Evolutionary conservation across 2,113 vertebrate species (phyloP), one percentile per base, ranked within the genome.

Genomic region (Ceyx margarethae): DNA sequence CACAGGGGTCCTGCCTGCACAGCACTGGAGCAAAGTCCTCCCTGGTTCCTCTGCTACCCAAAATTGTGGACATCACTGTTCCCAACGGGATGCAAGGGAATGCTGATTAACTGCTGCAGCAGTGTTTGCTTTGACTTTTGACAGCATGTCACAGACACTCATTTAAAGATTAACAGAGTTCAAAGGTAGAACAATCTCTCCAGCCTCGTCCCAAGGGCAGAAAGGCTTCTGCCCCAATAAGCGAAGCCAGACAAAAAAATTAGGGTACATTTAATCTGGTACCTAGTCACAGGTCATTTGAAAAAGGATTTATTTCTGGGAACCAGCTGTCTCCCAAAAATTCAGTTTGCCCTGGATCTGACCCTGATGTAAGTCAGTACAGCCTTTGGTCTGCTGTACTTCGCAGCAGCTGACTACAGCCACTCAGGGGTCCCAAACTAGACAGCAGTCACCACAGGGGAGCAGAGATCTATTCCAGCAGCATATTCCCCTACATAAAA

Each of bases 311-410:
- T 95, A 95, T 94, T 88, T 95, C 74, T 84, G 77, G 77, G 42
- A 91, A 79, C 37, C 94, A 94, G 69, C 78, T 84, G 90, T 90
- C 89, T 95, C 77, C 2, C 3, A 91, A 14, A 96, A 94, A 83
- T 71, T 86, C 69, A 50, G 2, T 42, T 53, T 90, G 93, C 80
- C 95, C 95, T 66, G 58, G 17, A 57, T 75, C 54, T 91, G 89
- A 94, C 93, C 92, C 83, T 79, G 37, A 19, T 62, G 31, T 33
- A 91, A 83, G 53, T n/a, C 67, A 86, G 54, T 42, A 75, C 14
- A 90, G 92, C 77, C 66, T 93, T 54, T 75, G 65, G 77, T 74
- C 80, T 94, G 46, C 74, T 51, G 51, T 54, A 22, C 29, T 90
- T 46, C 66, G 56, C 46, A 91, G 83, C 90, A 95, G 86, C 93